A percentile compares a stretch with the other conserved stretches of the same genome.
Conservation (phyloP, 2,888 invertebrate species). For the Ormyrus pomaceus region DNA sequence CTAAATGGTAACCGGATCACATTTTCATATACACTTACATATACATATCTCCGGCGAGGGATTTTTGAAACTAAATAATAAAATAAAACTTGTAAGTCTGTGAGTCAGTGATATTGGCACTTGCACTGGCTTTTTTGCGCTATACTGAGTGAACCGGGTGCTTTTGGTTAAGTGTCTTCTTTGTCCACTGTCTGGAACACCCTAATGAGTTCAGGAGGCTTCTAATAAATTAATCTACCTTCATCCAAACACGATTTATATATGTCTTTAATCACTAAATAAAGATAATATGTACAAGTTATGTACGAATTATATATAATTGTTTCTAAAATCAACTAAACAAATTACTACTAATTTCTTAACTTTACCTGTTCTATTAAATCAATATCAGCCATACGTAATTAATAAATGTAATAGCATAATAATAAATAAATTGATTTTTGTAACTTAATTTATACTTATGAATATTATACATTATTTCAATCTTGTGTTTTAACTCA, state of each 20-base stretch:
- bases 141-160: constrained; percentile 53
- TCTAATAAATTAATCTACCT: constrained; percentile 54
- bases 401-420: constrained; percentile 15
- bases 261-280: constrained; percentile 9
- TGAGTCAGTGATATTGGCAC: constrained; percentile 32
- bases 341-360: neutral
- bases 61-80: constrained; percentile 11
- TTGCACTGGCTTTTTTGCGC: constrained; percentile 50
- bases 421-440: constrained; percentile 6
- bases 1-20: constrained; percentile 45
- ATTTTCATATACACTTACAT: constrained; percentile 2
- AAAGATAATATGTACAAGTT: constrained; percentile 34
- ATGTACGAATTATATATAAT: constrained; percentile 28
- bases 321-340: neutral
- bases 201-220: constrained; percentile 73
- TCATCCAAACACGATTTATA: constrained; percentile 16
- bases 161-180: constrained; percentile 57
- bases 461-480: neutral
- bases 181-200: constrained; percentile 74
- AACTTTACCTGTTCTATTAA: constrained; percentile 8
- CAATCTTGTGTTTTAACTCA: constrained; percentile 12
- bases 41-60: constrained; percentile 8
- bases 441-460: constrained; percentile 11
- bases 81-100: constrained; percentile 16
- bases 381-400: constrained; percentile 34